Base-by-base conservation (phyloP, 2,888 invertebrate species). In the Aplocera efformata region DNA sequence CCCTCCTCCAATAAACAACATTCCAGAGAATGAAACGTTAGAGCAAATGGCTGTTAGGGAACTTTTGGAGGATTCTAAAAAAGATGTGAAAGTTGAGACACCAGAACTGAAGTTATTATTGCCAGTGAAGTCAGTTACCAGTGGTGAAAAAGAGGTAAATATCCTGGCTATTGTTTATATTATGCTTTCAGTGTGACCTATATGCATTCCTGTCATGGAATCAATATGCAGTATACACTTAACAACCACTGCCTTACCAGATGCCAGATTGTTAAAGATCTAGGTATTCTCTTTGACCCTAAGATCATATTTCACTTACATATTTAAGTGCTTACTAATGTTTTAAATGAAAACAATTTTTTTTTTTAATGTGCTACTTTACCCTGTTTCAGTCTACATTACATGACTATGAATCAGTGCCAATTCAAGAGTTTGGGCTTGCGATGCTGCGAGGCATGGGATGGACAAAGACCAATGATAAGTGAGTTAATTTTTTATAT, bases 381-480 rank as follows among this genome's bases (percentile, higher is more conserved):
- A 10, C 17, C 10, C 8, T 34, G 8, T 82, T 85, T 48, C 73
- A 91, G 90, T 89, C 95, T 1, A 88, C 90, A 0, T 58, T 92
- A 8, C 90, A 92, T 39, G 93, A 94, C 63, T 95, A 94, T 79
- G 93, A 94, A 26, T 75, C 89, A 9, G 90, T 95, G 31, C 94
- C 95, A 0, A 89, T 95, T 28, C 78, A 88, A 63, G 92, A 94
- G 36, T 99, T 94, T 91, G 99, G 99, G 1, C 66, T 95, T 70
- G 99, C 98, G 0, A 94, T 98, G 94, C 85, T 99, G 1, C 88
- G 98, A 47, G 99, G 98, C 6, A 98, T 98, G 98, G 98, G 96
- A 6, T 96, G 95, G 96, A 89, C 91, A 34, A 93, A 94, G 34
- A 91, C 92, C 89, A 64, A 79, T 48, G 80, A 85, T 10, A 65